Evolutionary conservation across 2,113 vertebrate species (phyloP).

Genomic region (Australoheros scitulus): DNA sequence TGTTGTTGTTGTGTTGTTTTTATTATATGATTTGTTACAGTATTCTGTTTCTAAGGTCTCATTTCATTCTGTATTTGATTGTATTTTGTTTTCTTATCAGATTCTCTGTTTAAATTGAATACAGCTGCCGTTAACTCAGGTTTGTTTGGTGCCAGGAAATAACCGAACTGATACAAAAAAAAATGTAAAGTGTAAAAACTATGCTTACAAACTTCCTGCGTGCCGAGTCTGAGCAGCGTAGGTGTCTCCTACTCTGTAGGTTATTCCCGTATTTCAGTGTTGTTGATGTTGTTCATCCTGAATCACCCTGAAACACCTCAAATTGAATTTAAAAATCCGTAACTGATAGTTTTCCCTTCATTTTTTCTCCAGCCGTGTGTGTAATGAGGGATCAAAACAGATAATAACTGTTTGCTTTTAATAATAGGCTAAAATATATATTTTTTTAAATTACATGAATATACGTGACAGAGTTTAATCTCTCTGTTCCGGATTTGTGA

Average conservation of each 20-base stretch:
- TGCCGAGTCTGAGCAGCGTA: background rate
- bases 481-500: too few species aligned
- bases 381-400: background rate
- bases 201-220: background rate
- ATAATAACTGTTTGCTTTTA: background rate
- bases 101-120: background rate
- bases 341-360: background rate
- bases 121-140: background rate
- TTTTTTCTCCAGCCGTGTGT: background rate
- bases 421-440: background rate
- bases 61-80: background rate
- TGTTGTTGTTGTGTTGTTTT: background rate
- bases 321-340: background rate
- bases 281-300: background rate
- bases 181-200: background rate
- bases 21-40: background rate
- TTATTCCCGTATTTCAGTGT: background rate
- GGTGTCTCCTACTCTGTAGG: background rate
- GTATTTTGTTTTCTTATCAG: background rate
- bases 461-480: too few species aligned
- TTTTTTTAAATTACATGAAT: too few species aligned
- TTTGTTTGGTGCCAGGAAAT: too few species aligned
- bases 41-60: background rate
- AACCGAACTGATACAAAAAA: background rate
- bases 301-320: background rate